Evolutionary conservation across 2,113 vertebrate genomes (phyloP).

Genomic region (Rhinogobius similis): DNA sequence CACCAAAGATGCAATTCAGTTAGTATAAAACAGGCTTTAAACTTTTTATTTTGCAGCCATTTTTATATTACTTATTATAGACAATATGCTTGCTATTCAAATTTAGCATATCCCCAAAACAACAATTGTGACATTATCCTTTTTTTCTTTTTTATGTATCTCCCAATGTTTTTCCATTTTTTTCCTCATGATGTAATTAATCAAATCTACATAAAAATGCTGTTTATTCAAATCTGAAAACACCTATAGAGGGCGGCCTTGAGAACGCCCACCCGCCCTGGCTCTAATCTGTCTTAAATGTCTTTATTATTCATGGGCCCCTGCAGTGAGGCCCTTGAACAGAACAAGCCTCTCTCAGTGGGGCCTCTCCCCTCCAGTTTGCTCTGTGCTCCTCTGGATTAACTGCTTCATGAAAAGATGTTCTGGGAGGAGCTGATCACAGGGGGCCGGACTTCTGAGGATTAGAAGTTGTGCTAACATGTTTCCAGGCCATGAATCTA

Average conservation of each 20-base stretch:
- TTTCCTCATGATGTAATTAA: neutral
- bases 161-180: too few relatives aligned
- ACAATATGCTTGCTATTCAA: too few relatives aligned
- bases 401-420: conserved; percentile 62
- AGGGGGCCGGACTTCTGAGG: conserved; percentile 42
- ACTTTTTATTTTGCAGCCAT: too few relatives aligned
- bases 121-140: too few relatives aligned
- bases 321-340: conserved; percentile 24
- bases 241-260: neutral
- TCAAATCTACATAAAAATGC: neutral
- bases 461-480: conserved; percentile 76
- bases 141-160: too few relatives aligned
- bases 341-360: conserved; percentile 52
- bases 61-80: too few relatives aligned
- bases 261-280: neutral
- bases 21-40: too few relatives aligned
- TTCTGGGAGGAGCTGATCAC: conserved; percentile 44
- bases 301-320: conserved; percentile 26
- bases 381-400: conserved; percentile 62
- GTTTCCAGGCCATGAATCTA: neutral
- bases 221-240: neutral
- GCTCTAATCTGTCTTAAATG: conserved; percentile 9
- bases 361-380: conserved; percentile 19
- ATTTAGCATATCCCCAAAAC: too few relatives aligned
- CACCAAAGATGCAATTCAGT: too few relatives aligned